Base-by-base conservation (phyloP, 2,797 vertebrate genomes). In the Cyclopterus lumpus region DNA sequence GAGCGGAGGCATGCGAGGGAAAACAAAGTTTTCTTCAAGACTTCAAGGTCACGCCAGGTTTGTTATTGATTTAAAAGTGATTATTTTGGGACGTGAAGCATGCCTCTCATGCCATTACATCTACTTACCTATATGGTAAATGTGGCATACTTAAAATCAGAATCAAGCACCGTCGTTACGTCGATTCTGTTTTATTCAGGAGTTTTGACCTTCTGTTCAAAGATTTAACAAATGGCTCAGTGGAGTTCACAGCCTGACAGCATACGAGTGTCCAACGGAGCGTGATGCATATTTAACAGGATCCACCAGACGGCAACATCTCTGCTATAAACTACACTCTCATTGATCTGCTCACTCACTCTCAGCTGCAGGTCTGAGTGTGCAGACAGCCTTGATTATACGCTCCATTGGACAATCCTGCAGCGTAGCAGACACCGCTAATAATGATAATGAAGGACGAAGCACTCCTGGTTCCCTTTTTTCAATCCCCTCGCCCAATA, bases 381-480 rank as follows among this genome's bases (percentile, higher is more conserved):
- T 66, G 73, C 82, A 77, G 88, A 88, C 89, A 87, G 81, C 77
- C 82, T 88, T 71, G 44, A 92, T 93, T 92, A 90, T 73, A 84
- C 53, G 88, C 90, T 71, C 87, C 87, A 80, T 79, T 83, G 86
- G 79, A 68, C 80, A 76, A 89, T 80, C 88, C 67, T 22, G 8
- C 86, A 80, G 83, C 86, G 78, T 84, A 86, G 85, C 84, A 90
- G 81, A 89, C 82, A 77, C 75, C 34, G 74, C 73, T 67, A 46
- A 82, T 90, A 88, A 91, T 90, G 88, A 90, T 89, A 86, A 90
- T 85, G 86, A 92, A 93, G 88, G 88, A 84, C 68, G 71, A 75
- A 83, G 38, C 67, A n/a, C 42, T 79, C 63, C 67, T 73, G 80
- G 75, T 79, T 72, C 18, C 24, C 46, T 49, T 68, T 67, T 79